Evolutionary conservation across 35 echinoderm and acorn worm genomes (phyloP).

Genomic region (Hemicentrotus pulcherrimus): DNA sequence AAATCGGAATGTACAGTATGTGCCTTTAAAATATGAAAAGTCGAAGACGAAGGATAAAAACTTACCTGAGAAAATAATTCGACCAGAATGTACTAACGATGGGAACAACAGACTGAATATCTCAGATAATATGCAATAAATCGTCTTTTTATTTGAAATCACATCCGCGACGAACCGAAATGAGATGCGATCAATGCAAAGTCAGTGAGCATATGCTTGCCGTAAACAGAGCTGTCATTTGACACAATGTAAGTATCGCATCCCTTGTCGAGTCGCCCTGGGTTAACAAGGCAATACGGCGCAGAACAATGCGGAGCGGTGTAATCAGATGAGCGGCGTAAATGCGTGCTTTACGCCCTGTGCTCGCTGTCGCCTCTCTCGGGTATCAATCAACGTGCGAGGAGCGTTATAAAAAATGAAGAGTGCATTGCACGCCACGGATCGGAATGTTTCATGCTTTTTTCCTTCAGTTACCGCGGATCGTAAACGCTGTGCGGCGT

Average conservation of each 20-base stretch:
- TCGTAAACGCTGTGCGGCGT: background rate
- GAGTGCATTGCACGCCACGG: background rate
- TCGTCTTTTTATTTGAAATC: background rate
- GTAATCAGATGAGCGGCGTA: background rate
- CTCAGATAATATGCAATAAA: background rate
- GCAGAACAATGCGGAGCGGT: background rate
- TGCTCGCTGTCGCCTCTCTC: background rate
- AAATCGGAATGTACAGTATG: too few relatives aligned
- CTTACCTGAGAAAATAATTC: background rate
- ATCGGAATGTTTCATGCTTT: background rate
- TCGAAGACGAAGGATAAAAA: background rate
- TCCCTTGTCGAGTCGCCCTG: background rate
- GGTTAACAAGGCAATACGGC: background rate
- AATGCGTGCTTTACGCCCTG: background rate
- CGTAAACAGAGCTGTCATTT: background rate
- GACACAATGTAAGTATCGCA: background rate
- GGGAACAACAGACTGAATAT: background rate
- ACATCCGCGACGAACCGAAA: background rate
- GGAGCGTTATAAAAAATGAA: background rate
- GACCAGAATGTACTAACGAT: background rate
- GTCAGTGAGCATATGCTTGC: conserved; percentile 2
- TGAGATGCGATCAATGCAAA: background rate
- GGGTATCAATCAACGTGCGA: background rate
- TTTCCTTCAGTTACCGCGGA: background rate
- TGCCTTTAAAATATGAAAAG: too few relatives aligned